A percentile compares a stretch with the other conserved stretches of the same genome.
These are phyloP conservation scores for Pseudonaja textilis DNA, from an alignment of 2,113 vertebrate genomes.

Conservation along the genomic window DNA sequence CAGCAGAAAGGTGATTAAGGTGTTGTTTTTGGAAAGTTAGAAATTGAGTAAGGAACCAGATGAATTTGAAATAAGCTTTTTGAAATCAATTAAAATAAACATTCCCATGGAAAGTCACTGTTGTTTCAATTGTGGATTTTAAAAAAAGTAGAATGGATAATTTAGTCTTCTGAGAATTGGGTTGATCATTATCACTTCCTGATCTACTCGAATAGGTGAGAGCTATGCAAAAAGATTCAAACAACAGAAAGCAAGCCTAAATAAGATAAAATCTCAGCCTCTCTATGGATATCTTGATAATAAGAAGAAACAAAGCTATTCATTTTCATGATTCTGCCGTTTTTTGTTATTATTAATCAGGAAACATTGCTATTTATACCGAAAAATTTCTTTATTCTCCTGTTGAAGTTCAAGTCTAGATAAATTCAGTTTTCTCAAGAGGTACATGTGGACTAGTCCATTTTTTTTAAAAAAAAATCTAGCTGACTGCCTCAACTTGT, in stretches of 20 bases:
- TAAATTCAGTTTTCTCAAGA: background rate
- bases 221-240: background rate
- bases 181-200: background rate
- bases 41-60: too few species aligned
- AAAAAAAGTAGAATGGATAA: background rate
- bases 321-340: background rate
- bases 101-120: background rate
- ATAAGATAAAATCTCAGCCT: background rate
- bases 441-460: background rate
- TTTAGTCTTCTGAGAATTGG: background rate
- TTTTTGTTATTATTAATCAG: background rate
- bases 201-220: background rate
- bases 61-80: background rate
- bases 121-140: background rate
- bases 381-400: background rate
- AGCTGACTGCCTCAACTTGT: background rate
- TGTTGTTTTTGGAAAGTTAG: too few species aligned
- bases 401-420: background rate
- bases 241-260: background rate
- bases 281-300: background rate
- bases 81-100: background rate
- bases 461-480: background rate
- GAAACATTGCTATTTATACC: background rate
- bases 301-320: background rate
- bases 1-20: too few species aligned